Base-by-base conservation (phyloP, 2,888 invertebrate genomes). In the Danaus chrysippus region DNA sequence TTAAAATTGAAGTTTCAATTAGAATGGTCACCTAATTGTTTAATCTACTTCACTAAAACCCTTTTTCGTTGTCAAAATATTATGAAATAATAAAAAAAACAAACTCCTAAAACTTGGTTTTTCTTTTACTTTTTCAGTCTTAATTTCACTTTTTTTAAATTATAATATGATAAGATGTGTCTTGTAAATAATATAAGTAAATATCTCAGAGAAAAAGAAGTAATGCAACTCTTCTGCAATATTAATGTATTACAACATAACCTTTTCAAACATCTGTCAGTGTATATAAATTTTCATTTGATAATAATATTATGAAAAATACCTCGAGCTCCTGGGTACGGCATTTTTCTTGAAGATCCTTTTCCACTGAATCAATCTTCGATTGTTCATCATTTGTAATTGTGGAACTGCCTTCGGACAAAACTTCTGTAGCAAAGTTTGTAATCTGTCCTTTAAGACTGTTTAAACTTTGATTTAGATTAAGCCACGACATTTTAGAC, bases 361-460 rank as follows among this genome's bases (percentile, higher is more conserved):
- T 87, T 41, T 87, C 83, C 70, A 85, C 63, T 67, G 82, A 59
- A 43, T 79, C 76, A 41, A 62, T 69, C 64, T 67, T 72, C 55
- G 75, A 66, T 58, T 76, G 67, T 70, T 72, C 76, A 66, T 78
- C 81, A 43, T 66, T 76, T 62, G 71, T 67, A 73, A 82, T 80
- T 75, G 93, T 94, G 64, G 89, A 92, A 75, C 92, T 91, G 68
- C 92, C 93, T 74, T 97, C 97, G 69, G 95, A 94, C 79, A 98
- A 92, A 73, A 97, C 97, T 87, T 97, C 97, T 82, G 95, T 96
- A 64, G 97, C 97, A 76, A 97, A 95, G 89, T 93, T 97, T 43
- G 94, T 93, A 76, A 98, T 93, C 91, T 98, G 97, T 71, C 97
- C 97, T 84, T 96, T 97, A 70, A 98, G 87, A 85, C 92, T 93